Conservation (phyloP, 2,888 invertebrate genomes). For the Zaprionus bogoriensis region DNA sequence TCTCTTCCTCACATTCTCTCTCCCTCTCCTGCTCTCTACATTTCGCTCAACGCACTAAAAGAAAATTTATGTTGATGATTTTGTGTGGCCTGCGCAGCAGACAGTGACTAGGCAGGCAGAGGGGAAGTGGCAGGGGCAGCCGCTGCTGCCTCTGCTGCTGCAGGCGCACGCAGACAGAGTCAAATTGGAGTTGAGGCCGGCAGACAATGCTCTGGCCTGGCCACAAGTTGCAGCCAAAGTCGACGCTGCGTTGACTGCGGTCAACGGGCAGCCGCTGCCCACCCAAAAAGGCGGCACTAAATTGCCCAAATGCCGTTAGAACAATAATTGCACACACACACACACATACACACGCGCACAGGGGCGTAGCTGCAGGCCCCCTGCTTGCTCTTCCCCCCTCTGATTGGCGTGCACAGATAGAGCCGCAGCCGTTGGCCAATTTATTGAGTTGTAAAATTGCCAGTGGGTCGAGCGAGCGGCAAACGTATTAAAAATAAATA, state of each 20-base stretch:
- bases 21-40: neutral
- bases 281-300: conserved; percentile 49
- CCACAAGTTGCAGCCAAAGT: conserved; percentile 34
- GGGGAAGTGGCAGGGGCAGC: neutral
- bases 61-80: conserved; percentile 78
- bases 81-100: conserved; percentile 52
- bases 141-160: conserved; percentile 20
- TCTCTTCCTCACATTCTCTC: neutral
- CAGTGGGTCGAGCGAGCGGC: conserved; percentile 22
- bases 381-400: neutral
- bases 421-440: conserved; percentile 60
- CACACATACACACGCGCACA: conserved; percentile 6
- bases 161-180: conserved; percentile 63
- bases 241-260: conserved; percentile 45
- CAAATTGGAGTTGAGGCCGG: conserved; percentile 51
- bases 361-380: neutral
- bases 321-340: conserved; percentile 21
- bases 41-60: conserved; percentile 65
- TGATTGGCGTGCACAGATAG: conserved; percentile 59
- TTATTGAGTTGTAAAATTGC: conserved; percentile 75
- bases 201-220: conserved; percentile 59
- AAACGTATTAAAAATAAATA: conserved; percentile 70
- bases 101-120: neutral
- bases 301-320: conserved; percentile 37
- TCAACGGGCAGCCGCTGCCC: conserved; percentile 64